A percentile compares a stretch with the other conserved stretches of the same genome.
Evolutionary conservation across 2,113 vertebrate genomes (phyloP).

Genomic region (Cygnus atratus): DNA sequence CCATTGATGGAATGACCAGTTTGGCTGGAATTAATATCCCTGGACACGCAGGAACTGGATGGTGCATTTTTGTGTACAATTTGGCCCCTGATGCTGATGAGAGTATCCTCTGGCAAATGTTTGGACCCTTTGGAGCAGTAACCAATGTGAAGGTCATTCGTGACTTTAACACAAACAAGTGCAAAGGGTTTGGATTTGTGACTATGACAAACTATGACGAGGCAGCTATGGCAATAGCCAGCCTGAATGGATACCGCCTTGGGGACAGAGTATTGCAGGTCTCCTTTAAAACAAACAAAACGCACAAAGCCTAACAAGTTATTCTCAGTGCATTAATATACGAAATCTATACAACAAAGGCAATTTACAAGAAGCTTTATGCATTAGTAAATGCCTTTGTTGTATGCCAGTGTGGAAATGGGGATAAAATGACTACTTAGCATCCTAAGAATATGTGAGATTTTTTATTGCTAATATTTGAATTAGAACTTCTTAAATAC

Average conservation of each 20-base stretch:
- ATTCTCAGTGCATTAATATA: constrained; percentile 87
- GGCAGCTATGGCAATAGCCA: constrained; percentile 98
- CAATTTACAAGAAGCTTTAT: constrained; percentile 83
- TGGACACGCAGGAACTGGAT: constrained; percentile 93
- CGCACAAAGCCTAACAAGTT: constrained; percentile 94
- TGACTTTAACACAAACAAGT: constrained; percentile 99
- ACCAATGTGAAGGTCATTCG: constrained; percentile 99
- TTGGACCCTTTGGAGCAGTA: constrained; percentile 97
- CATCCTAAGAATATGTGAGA: constrained; percentile 89
- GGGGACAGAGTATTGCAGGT: constrained; percentile 98
- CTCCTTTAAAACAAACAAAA: constrained; percentile 99
- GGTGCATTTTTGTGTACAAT: constrained; percentile 99
- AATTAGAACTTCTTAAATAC: constrained; percentile 89
- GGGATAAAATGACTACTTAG: constrained; percentile 87
- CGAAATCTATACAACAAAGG: constrained; percentile 87
- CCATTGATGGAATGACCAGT: constrained; percentile 98
- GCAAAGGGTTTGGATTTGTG: constrained; percentile 99
- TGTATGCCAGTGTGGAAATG: constrained; percentile 92
- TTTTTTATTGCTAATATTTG: constrained; percentile 88
- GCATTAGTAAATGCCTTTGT: constrained; percentile 87
- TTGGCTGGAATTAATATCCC: constrained; percentile 98
- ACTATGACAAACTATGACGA: constrained; percentile 99
- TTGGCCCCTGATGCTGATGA: constrained; percentile 97
- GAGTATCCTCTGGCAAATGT: constrained; percentile 99
- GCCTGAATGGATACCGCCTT: constrained; percentile 97